Base-by-base conservation (phyloP, 2,797 vertebrate genomes). In the Podarcis lilfordi region DNA sequence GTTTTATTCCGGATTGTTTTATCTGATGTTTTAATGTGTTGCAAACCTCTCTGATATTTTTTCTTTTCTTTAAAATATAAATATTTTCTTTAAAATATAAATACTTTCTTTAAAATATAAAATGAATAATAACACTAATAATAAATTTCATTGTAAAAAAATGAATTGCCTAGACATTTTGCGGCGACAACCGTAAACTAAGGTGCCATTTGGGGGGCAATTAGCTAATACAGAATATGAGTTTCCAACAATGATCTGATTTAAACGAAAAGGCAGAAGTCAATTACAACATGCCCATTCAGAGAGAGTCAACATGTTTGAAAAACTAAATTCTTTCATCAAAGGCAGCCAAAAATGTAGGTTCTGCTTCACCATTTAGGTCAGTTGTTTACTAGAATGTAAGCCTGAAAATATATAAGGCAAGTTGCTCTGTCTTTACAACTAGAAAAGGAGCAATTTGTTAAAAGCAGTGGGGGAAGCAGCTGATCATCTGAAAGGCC, bases 391-490 rank as follows among this genome's bases (percentile, higher is more conserved):
- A 75, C 68, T 66, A 66, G 45, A 80, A 90, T 50, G 59, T 76
- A 59, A 85, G 68, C 50, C 66, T 85, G 37, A 59, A 71, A 77
- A 85, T 50, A 59, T 81, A 68, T 1, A 87, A 11, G 1, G 0
- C 45, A 89, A 81, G 83, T 59, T n/a, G 32, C 5, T 15, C 13
- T 11, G 5, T 85, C 29, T 50, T 88, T 43, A 43, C 43, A 43
- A 87, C 74, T 40, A 23, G 2, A 35, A 91, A 90, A 92, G 61
- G 37, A 21, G 5, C 7, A 76, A 69, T 21, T 7, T 64, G 83
- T 90, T 86, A 69, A 43, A 81, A 87, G 87, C 43, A 77, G 1
- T 19, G 68, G 17, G 66, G 75, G 83, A 74, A 89, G 40, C 17
- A 61, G 61, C 29, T 68, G 10, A 89, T 80, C 45, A 80, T 61